Base-by-base conservation (phyloP, 1,140 invertebrate genomes). In the Hermetia illucens region DNA sequence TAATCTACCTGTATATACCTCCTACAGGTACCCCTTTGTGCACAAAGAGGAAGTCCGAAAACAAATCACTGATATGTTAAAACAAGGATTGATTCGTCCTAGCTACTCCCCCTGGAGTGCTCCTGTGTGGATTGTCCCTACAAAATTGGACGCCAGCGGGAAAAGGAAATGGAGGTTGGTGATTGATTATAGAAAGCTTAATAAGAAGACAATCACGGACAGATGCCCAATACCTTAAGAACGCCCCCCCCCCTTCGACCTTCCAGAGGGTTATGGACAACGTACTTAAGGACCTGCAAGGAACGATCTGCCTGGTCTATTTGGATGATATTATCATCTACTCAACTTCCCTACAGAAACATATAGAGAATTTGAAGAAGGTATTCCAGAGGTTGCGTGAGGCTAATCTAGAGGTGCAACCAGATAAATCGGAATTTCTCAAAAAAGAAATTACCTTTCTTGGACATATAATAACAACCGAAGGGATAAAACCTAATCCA, bases 221-320 rank as follows among this genome's bases (percentile, higher is more conserved):
- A n/a, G n/a, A n/a, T n/a, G n/a, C n/a, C n/a, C n/a, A n/a, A n/a
- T n/a, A n/a, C n/a, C 39, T 64, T 8, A 47, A 44, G n/a, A 61
- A 55, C 41, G 52, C 52, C 0, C 54, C 60, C 4, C n/a, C n/a
- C n/a, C n/a, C n/a, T n/a, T 46, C 48, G 1, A 53, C 48, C 0
- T 61, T 63, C 38, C 33, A 34, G 17, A 16, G 33, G 12, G 19
- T 20, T 6, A 34, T 34, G 6, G 15, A 34, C 15, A 16, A 10
- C 4, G 18, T 20, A 8, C 18, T 34, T 9, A 34, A 9, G 18
- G 33, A 15, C 15, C 18, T 34, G 4, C 5, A 18, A 5, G 15
- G 19, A 10, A n/a, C 43, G 33, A 37, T 44, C 22, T 44, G 44
- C 37, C 39, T 47, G 10, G 32, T 49, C 5, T 51, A 49, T 36